phyloP scores from a whole-genome alignment of 2,113 vertebrate species.

The Chamaea fasciata region DNA sequence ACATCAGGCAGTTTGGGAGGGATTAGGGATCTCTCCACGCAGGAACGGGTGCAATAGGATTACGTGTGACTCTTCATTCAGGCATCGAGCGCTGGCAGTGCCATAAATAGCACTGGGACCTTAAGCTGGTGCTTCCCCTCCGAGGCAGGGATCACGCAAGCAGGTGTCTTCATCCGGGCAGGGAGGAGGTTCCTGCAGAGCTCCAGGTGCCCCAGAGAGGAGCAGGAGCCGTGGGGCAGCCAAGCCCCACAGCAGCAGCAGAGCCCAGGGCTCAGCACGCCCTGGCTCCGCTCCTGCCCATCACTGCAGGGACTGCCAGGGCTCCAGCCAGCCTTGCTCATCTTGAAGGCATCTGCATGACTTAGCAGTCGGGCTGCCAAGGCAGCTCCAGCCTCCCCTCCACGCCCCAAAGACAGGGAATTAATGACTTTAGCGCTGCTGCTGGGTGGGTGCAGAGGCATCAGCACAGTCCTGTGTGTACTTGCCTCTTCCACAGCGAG shows the following conservation, averaged over 20 bases:
- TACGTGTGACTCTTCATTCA: neutral
- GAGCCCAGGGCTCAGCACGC: neutral
- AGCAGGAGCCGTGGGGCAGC: neutral
- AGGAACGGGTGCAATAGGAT: neutral
- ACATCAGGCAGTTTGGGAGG: neutral
- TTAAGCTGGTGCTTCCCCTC: neutral
- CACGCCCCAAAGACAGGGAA: neutral
- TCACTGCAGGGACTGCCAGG: neutral
- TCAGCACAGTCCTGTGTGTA: neutral
- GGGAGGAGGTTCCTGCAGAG: neutral
- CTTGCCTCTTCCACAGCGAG: neutral
- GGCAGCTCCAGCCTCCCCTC: neutral
- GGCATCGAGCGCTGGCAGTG: neutral
- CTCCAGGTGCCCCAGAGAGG: neutral
- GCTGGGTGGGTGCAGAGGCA: neutral
- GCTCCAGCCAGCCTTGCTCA: neutral
- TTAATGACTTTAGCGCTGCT: neutral
- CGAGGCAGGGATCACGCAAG: neutral
- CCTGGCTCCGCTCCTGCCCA: fast-evolving
- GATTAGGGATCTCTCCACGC: neutral
- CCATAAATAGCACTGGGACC: neutral
- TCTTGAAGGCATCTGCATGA: neutral
- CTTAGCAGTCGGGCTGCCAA: neutral
- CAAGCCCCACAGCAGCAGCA: fast-evolving
- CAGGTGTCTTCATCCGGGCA: neutral